Conservation (phyloP, 2,888 invertebrate genomes). For the Cerastis rubricosa region DNA sequence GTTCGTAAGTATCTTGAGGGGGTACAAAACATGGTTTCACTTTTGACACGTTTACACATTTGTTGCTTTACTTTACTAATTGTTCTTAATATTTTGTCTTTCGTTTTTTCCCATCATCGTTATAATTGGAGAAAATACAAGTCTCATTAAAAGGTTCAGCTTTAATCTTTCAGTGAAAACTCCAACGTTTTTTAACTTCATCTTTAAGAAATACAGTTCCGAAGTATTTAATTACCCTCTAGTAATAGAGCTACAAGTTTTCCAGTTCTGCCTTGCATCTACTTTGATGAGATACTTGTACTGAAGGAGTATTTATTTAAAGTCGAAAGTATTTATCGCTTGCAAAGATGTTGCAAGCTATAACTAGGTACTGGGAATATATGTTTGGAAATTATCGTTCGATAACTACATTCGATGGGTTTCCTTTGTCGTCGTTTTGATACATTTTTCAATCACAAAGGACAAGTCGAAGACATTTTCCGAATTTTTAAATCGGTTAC, state of each 20-base stretch:
- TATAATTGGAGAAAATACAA: neutral
- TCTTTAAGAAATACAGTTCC: constrained; percentile 18
- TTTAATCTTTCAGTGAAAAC: constrained; percentile 22
- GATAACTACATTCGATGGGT: neutral
- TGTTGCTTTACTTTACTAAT: neutral
- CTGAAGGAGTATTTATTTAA: constrained; percentile 17
- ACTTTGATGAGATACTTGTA: constrained; percentile 33
- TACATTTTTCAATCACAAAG: neutral
- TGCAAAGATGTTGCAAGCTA: neutral
- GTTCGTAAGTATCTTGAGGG: neutral
- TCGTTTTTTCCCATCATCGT: neutral
- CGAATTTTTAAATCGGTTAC: too few species aligned
- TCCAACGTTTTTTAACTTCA: constrained; percentile 44
- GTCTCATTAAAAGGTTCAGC: constrained; percentile 5
- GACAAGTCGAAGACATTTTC: too few species aligned
- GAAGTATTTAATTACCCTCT: constrained; percentile 38
- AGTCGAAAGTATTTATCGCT: constrained; percentile 14
- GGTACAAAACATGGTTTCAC: neutral
- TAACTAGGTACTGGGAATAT: too few species aligned
- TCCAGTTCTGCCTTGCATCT: constrained; percentile 16
- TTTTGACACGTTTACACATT: neutral
- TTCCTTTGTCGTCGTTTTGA: neutral
- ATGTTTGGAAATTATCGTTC: neutral
- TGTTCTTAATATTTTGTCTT: neutral
- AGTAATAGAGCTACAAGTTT: constrained; percentile 35